Base-by-base conservation (phyloP, 1,140 invertebrate genomes). In the Periplaneta americana region DNA sequence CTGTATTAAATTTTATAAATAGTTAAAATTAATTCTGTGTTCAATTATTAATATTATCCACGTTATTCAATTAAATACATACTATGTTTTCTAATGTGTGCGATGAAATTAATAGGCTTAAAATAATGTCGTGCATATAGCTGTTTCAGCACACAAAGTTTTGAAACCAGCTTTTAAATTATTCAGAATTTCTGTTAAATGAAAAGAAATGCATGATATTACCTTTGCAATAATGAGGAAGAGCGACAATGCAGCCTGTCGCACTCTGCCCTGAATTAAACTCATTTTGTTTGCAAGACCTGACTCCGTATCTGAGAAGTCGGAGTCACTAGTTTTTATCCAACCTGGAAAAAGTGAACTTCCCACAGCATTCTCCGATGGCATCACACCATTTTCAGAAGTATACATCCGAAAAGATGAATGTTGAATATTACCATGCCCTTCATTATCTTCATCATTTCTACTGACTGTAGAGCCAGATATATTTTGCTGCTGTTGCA, bases 251-350 rank as follows among this genome's bases (percentile, higher is more conserved):
- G 48, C 48, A 28, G 48, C 6, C 48, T 66, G 22, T 28, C 48
- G 48, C 15, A 92, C 85, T 85, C 88, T 90, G 15, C 87, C 87
- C 75, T 90, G 86, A 13, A 85, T 84, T 10, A 87, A 83, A 34
- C 84, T 80, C 34, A 83, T 80, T 82, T 86, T 88, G 22, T 84
- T 75, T 31, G 78, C 35, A 33, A 74, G 85, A 31, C 81, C 85
- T 34, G 78, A 83, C 84, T 92, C 89, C 18, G 87, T 87, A 84
- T 89, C 91, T 3, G 89, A 91, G 82, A 87, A 88, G 84, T 91
- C 91, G 0, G 89, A 92, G 85, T 89, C 91, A 85, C 89, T 92
- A 18, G 87, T 91, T 84, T 77, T 77, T 22, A 77, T 8, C 75
- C 31, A 77, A 3, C 0, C 17, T 13, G 35, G 35, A 10, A 22